Evolutionary conservation across 2,888 invertebrate species (phyloP).

Genomic region (Periphyllus acericola): DNA sequence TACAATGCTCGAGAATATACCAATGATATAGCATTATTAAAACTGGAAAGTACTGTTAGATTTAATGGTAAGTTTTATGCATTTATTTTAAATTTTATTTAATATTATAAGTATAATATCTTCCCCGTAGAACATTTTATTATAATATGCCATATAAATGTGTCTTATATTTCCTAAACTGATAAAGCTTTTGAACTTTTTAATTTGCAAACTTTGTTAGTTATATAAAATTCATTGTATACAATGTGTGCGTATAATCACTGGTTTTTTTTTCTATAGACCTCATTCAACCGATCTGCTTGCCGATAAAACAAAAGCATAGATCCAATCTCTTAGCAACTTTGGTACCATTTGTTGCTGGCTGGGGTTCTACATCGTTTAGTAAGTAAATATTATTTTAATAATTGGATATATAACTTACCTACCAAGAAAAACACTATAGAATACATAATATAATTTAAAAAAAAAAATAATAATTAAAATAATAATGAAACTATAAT

Average conservation of each 20-base stretch:
- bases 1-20: conserved; percentile 74
- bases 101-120: not conserved
- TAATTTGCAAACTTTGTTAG: too few relatives aligned
- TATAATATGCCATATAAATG: not conserved
- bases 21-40: conserved; percentile 83
- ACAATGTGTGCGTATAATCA: too few relatives aligned
- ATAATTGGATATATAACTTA: not conserved
- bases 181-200: too few relatives aligned
- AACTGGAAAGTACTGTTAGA: conserved; percentile 71
- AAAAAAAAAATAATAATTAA: too few relatives aligned
- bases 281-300: conserved; percentile 78
- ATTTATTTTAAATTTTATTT: not conserved
- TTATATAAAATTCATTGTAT: too few relatives aligned
- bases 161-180: not conserved
- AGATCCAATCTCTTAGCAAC: conserved; percentile 71
- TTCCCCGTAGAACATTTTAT: not conserved
- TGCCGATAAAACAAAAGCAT: conserved; percentile 73
- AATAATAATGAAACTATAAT: too few relatives aligned
- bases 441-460: not conserved
- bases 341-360: conserved; percentile 78
- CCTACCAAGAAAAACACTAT: not conserved
- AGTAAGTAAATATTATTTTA: conserved; percentile 71
- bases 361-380: conserved; percentile 82
- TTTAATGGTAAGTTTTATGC: conserved; percentile 69
- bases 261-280: conserved; percentile 71